phyloP scores from a whole-genome alignment of 64 coral and sea anemone genomes.

The Dendronephthya gigantea region DNA sequence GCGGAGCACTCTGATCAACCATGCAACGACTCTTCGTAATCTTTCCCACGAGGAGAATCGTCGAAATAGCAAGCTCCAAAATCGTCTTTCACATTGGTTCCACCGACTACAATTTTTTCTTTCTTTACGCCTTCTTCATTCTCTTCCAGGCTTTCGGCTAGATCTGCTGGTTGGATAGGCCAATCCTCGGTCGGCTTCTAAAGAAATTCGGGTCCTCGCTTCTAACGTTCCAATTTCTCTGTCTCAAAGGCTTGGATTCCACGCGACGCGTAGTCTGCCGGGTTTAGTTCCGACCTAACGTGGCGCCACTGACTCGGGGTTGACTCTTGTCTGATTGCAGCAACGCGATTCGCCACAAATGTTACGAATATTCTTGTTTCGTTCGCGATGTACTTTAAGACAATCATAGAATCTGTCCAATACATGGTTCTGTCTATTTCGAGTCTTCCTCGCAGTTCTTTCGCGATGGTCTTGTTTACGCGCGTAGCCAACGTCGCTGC shows the following conservation, averaged over 20 bases:
- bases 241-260: slow-evolving; percentile 9
- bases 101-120: background rate
- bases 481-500: slow-evolving; percentile 38
- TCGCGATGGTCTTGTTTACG: background rate
- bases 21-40: slow-evolving; percentile 33
- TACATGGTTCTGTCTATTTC: background rate
- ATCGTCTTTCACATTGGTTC: background rate
- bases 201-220: slow-evolving; percentile 27
- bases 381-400: background rate
- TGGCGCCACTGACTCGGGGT: background rate
- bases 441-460: background rate
- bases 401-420: slow-evolving; percentile 6
- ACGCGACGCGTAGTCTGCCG: background rate
- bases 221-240: slow-evolving; percentile 8
- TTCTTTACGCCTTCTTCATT: slow-evolving; percentile 33
- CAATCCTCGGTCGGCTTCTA: slow-evolving; percentile 25
- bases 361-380: background rate
- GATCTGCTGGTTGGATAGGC: slow-evolving; percentile 38
- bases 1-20: background rate
- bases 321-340: background rate
- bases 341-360: background rate
- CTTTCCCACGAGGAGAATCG: slow-evolving; percentile 31
- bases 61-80: slow-evolving; percentile 26
- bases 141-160: background rate
- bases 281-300: background rate